Conservation (phyloP, 2,797 vertebrate species). For the Gadopsis marmoratus region DNA sequence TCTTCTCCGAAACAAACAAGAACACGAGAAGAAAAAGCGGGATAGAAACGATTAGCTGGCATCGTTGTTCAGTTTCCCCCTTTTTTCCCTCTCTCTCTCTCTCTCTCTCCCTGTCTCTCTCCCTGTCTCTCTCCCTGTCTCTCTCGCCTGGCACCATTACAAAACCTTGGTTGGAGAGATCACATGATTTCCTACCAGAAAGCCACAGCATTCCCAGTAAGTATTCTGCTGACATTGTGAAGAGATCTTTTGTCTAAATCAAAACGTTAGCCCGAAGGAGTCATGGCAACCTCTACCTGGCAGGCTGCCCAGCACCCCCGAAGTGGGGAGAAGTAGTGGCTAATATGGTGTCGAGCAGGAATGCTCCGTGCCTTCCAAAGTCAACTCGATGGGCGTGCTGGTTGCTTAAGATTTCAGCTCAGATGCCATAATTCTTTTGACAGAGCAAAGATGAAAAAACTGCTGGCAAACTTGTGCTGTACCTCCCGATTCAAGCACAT, state of each 20-base stretch:
- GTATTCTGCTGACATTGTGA: slow-evolving; percentile 94
- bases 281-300: slow-evolving; percentile 98
- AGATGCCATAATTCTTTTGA: slow-evolving; percentile 67
- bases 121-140: slow-evolving; percentile 87
- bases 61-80: slow-evolving; percentile 88
- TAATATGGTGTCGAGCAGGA: slow-evolving; percentile 91
- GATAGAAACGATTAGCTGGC: slow-evolving; percentile 84
- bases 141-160: slow-evolving; percentile 88
- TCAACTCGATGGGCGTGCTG: slow-evolving; percentile 90
- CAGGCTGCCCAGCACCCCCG: slow-evolving; percentile 93
- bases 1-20: slow-evolving; percentile 91
- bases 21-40: slow-evolving; percentile 77
- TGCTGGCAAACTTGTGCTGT: slow-evolving; percentile 6
- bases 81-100: slow-evolving; percentile 78
- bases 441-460: slow-evolving; percentile 61
- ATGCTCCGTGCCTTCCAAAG: slow-evolving; percentile 90
- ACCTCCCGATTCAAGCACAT: slow-evolving; percentile 29
- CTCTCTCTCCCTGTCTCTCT: slow-evolving; percentile 86
- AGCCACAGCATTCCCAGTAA: slow-evolving; percentile 92
- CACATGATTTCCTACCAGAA: slow-evolving; percentile 91
- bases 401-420: slow-evolving; percentile 87
- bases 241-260: slow-evolving; percentile 98
- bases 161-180: slow-evolving; percentile 91
- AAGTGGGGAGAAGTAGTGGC: slow-evolving; percentile 89
- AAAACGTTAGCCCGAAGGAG: slow-evolving; percentile 93